Conservation (phyloP, 1,140 invertebrate species). For the Drosophila dunni region DNA sequence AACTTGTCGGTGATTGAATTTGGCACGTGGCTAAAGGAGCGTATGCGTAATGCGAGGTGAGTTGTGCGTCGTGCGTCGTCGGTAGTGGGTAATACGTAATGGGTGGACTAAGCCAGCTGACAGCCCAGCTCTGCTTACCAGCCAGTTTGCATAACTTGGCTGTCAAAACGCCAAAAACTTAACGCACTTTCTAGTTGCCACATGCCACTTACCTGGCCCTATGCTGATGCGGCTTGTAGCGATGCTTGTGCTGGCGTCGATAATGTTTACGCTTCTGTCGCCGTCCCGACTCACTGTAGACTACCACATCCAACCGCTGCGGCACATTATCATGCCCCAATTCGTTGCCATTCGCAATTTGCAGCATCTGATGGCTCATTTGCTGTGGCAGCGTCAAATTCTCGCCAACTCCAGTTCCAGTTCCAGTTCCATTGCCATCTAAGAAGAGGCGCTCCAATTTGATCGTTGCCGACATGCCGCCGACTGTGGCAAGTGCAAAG, state of each 20-base stretch:
- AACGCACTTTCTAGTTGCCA: slow-evolving; percentile 19
- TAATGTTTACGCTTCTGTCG: slow-evolving; percentile 72
- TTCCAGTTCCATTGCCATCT: slow-evolving; percentile 50
- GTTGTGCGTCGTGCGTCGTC: neutral
- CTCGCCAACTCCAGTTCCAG: slow-evolving; percentile 29
- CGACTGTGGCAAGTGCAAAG: slow-evolving; percentile 25
- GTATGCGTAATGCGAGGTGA: slow-evolving; percentile 36
- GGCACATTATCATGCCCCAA: slow-evolving; percentile 28
- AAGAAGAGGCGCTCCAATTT: slow-evolving; percentile 52
- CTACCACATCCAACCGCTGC: neutral
- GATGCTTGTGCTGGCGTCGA: slow-evolving; percentile 61
- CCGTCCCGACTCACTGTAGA: slow-evolving; percentile 7
- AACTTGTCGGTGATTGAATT: slow-evolving; percentile 28
- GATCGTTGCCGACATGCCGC: slow-evolving; percentile 22
- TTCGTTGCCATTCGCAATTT: slow-evolving; percentile 47
- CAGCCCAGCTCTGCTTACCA: neutral
- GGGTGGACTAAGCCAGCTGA: slow-evolving; percentile 4
- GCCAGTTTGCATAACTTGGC: slow-evolving; percentile 31
- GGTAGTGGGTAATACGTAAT: slow-evolving; percentile 1
- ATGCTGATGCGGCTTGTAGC: slow-evolving; percentile 29
- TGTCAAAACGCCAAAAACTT: slow-evolving; percentile 53
- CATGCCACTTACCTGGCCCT: slow-evolving; percentile 37
- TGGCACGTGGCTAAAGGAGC: slow-evolving; percentile 14
- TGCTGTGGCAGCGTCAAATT: slow-evolving; percentile 28
- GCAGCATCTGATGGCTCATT: slow-evolving; percentile 19